Evolutionary conservation across 2,888 invertebrate species (phyloP), one percentile per base, ranked within the genome.

Genomic region (Masnerella sp.): DNA sequence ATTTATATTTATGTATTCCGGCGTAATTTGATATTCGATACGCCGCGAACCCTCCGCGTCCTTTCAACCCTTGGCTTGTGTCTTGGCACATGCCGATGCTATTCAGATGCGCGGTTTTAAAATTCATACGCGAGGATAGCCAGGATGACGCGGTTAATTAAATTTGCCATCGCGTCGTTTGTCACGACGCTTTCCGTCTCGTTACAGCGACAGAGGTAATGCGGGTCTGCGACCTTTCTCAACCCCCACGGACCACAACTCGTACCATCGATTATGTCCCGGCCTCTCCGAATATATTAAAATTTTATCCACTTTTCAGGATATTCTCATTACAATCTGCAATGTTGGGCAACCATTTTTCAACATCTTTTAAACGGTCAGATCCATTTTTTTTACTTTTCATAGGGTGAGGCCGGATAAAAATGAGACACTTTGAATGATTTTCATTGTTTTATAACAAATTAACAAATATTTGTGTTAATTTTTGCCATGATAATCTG

Each of bases 11-110:
- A 79, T 76, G 74, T 74, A 77, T 78, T 78, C 78, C 56, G 69
- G 49, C 70, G 42, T 78, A 77, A 79, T 79, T 78, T 61, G 76
- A 79, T 79, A 75, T 75, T 67, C 77, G 65, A 76, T 72, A 56
- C 52, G 67, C 59, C 42, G 43, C 45, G 42, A 62, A 64, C 56
- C 67, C 36, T 58, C 32, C 11, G 20, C 65, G 40, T 54, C 62
- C 51, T 58, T 62, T 42, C 52, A 62, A 9, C 49, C 56, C 73
- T 68, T 45, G 42, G 43, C 42, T 67, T 28, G 32, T 47, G 40
- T 49, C 65, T 45, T 32, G 54, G 56, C 47, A 38, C 54, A 67
- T 59, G 56, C 58, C 73, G 54, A 32, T 40, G 62, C 67, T 74
- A 75, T 75, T 78, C 73, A 74, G 76, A 68, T 70, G 65, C 62